Conservation (phyloP, 2,888 invertebrate genomes). For the Morpho helenor region DNA sequence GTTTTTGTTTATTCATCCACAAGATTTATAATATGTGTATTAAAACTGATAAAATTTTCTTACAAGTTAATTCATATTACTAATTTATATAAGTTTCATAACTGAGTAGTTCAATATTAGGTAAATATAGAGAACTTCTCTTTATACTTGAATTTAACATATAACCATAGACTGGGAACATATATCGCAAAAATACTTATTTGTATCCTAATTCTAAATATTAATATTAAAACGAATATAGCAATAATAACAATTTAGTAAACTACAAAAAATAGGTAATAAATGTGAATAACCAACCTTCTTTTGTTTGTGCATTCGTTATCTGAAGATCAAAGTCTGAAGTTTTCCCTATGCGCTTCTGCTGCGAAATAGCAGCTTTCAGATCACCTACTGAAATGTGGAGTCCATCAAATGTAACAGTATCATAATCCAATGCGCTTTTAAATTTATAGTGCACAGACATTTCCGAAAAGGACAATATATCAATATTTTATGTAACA, state of each 20-base stretch:
- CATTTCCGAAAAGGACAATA: slow-evolving; percentile 75
- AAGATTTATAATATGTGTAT: no score
- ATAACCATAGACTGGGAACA: no score
- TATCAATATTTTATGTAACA: slow-evolving; percentile 39
- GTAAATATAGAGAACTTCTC: no score
- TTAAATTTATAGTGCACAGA: slow-evolving; percentile 99
- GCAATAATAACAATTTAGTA: not conserved
- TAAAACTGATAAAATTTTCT: no score
- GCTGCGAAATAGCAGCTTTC: slow-evolving; percentile 96
- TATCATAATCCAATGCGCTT: slow-evolving; percentile 96
- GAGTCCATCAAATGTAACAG: slow-evolving; percentile 97
- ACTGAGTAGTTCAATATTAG: no score
- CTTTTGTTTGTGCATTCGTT: slow-evolving; percentile 97
- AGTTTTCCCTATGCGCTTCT: slow-evolving; percentile 95
- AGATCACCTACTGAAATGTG: slow-evolving; percentile 97
- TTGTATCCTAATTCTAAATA: not conserved
- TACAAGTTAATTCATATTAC: no score
- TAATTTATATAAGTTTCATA: no score
- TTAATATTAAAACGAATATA: not conserved
- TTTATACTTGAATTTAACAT: no score
- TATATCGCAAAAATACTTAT: no score
- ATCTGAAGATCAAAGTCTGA: slow-evolving; percentile 98
- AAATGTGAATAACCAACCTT: slow-evolving; percentile 81
- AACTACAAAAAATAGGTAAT: not conserved
- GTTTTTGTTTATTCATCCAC: no score